phyloP scores from a whole-genome alignment of 2,888 invertebrate genomes.

The Chesias legatella region DNA sequence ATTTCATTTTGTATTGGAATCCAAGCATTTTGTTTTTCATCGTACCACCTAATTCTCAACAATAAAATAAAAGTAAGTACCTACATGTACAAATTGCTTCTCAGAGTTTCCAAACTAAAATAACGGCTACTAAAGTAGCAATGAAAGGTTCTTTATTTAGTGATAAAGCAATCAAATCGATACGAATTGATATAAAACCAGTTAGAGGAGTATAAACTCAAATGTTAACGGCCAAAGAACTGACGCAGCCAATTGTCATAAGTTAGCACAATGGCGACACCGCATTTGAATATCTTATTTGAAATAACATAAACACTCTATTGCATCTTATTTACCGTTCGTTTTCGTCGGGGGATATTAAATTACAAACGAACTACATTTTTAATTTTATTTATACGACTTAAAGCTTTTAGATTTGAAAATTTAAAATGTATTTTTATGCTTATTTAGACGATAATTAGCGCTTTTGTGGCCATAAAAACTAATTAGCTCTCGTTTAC shows the following conservation, averaged over 20 bases:
- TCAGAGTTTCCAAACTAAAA: neutral
- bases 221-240: constrained; percentile 8
- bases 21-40: too few species aligned
- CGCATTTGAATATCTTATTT: constrained; percentile 16
- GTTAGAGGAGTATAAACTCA: constrained; percentile 8
- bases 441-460: neutral
- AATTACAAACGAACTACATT: too few species aligned
- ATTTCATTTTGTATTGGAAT: too few species aligned
- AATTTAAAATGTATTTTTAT: constrained; percentile 1
- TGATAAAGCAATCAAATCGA: neutral
- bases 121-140: neutral
- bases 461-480: neutral
- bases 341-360: neutral
- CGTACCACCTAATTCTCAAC: too few species aligned
- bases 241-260: constrained; percentile 21
- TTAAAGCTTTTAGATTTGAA: constrained; percentile 7
- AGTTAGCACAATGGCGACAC: constrained; percentile 20
- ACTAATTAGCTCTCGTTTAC: neutral
- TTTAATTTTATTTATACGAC: neutral
- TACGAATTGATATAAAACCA: neutral
- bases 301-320: constrained; percentile 1
- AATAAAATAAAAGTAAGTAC: too few species aligned
- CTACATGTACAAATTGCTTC: too few species aligned
- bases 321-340: constrained; percentile 4
- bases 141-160: neutral